Evolutionary conservation across 2,113 vertebrate species (phyloP), one percentile per base, ranked within the genome.

Genomic region (Podarcis muralis): DNA sequence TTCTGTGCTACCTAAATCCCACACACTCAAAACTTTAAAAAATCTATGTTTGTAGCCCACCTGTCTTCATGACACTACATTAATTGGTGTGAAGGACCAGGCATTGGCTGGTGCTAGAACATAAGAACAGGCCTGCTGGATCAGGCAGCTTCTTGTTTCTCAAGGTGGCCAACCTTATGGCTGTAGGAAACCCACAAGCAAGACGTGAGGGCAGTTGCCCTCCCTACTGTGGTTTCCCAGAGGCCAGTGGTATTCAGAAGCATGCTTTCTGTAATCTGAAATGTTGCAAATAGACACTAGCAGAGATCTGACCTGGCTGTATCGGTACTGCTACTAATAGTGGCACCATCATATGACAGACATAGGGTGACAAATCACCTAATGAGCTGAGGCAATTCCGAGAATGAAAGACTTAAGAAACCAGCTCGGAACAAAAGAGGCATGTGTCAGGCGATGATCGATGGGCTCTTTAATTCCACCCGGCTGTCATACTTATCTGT

Each of bases 401-500:
- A 93, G 93, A 93, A 85, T 94, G 95, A 93, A 94, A 93, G 91
- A 92, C 79, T 94, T 90, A 69, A 92, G 91, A 88, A 93, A 93
- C 92, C 93, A 94, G 92, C 90, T 95, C 89, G 92, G 92, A 95
- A 93, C 95, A 95, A 95, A 95, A 94, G 89, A 94, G 92, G 94
- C 92, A 93, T 93, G 89, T 94, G 95, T 95, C 95, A 95, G 92
- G 92, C 90, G 32, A 91, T 94, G 94, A 93, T 93, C 92, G 94
- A 95, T 85, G 91, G 94, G 91, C 95, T 95, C 88, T 93, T 95
- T 94, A 93, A 94, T 95, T 94, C 94, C 89, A 91, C 94, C 92
- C 91, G 92, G 93, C 94, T 95, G 95, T 95, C 94, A 95, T 93
- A 93, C 92, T 94, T 93, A 95, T 94, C 95, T 94, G 93, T 93